Base-by-base conservation (phyloP, 2,113 vertebrate species). In the Hemichromis elongatus region DNA sequence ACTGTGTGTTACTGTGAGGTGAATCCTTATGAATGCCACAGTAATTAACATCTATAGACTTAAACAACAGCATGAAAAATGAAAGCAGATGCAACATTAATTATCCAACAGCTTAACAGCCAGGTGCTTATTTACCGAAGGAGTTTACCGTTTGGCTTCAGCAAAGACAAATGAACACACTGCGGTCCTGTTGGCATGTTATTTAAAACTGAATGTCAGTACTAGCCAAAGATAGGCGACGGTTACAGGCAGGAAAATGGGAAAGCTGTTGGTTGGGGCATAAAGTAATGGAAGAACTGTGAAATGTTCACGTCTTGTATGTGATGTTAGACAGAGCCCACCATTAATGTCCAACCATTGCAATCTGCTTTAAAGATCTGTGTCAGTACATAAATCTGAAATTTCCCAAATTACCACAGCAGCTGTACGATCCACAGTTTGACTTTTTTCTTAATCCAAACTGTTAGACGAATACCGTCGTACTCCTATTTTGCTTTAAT, bases 41-140 rank as follows among this genome's bases (percentile, higher is more conserved):
- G 84, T 92, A 86, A 94, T 90, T 89, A 88, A 83, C 90, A 86
- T 82, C 24, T 79, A 83, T 53, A 80, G 54, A 79, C 73, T 66
- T 52, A 83, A 82, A 82, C 47, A 83, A 82, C 87, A 83, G 59
- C 40, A 83, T 91, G 81, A 93, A 85, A 88, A 87, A 93, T 91
- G 82, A 42, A 83, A 84, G 47, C 73, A 73, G 82, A 3, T 83
- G 82, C 7, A 10, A 70, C 86, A 88, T 90, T 63, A 86, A 92
- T 90, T 92, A 90, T 40, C 84, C 50, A 79, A 30, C 47, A 73
- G 78, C 79, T 91, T 81, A 83, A 47, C 33, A 63, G 68, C 84
- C 87, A 93, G 87, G 90, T 93, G 90, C 88, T 91, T 52, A 40
- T 84, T 63, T 61, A 84, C 56, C 1, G 9, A n/a, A 73, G 50